Conservation (phyloP, 2,797 vertebrate species). For the Numenius phaeopus region DNA sequence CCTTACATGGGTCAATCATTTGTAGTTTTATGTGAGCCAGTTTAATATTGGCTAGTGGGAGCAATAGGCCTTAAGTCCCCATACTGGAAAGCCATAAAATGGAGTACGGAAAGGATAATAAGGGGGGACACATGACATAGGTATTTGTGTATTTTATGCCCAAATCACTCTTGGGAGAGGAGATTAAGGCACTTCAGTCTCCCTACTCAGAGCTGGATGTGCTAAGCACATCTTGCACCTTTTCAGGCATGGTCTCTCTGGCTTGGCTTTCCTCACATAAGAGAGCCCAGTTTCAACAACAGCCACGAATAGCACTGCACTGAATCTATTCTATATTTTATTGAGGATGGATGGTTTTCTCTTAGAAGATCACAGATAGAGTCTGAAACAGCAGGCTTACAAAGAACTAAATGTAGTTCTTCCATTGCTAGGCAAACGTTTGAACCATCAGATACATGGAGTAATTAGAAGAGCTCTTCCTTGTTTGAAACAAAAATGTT, state of each 20-base stretch:
- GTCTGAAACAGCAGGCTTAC: not conserved
- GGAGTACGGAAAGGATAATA: not conserved
- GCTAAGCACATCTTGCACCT: not conserved
- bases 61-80: not conserved
- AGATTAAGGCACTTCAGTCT: not conserved
- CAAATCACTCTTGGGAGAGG: not conserved
- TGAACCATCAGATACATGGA: not conserved
- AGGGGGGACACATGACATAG: not conserved
- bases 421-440: not conserved
- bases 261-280: not conserved
- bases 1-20: not conserved
- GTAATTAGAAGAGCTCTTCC: not conserved
- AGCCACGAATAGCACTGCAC: not conserved
- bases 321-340: not conserved
- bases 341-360: not conserved
- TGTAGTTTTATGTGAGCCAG: not conserved
- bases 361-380: not conserved
- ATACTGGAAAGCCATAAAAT: not conserved
- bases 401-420: not conserved
- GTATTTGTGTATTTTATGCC: not conserved
- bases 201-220: not conserved
- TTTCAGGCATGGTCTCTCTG: not conserved
- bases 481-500: not conserved
- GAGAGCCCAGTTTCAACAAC: accelerated
- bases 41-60: not conserved